Base-by-base conservation (phyloP, 1,140 invertebrate genomes). In the Pogonomyrmex barbatus region DNA sequence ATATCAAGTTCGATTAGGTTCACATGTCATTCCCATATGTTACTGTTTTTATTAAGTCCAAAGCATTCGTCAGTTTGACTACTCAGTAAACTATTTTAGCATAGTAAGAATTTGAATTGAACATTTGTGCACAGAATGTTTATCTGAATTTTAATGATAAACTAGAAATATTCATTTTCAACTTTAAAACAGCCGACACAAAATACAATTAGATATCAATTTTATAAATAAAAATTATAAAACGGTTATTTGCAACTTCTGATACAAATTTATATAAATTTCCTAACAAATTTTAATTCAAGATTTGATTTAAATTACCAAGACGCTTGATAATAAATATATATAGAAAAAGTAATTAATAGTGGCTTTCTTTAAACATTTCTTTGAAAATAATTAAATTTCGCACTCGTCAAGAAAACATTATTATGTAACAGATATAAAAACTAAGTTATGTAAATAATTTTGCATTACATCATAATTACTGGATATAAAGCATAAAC, bases 391-490 rank as follows among this genome's bases (percentile, higher is more conserved):
- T 14, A 24, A 42, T 0, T 39, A 58, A 58, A 75, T 24, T 12
- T 39, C n/a, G 2, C 58, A 56, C 10, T 56, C 6, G 1, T 56
- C 24, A n/a, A 30, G 65, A 42, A 39, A 45, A 50, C 1, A 5
- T 24, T 33, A 58, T 75, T 58, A 24, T 24, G 24, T 24, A 24
- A 24, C 24, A 24, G 24, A 24, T 24, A 24, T 42, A 76, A 45
- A 60, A 76, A 60, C 12, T 76, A 45, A 60, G n/a, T 58, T 42
- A 56, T 9, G 42, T n/a, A 42, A 2, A 45, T 45, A 8, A 67
- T 52, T 50, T 79, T 52, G 60, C 60, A 36, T 67, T 79, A 52
- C 52, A 79, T 81, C 63, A 68, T 70, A 70, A 68, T 81, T 42
- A 75, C 71, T 62, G 33, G 30, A 78, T 60, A 12, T 17, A 8